Conservation (phyloP, 2,888 invertebrate species). For the Drosophila mercatorum region DNA sequence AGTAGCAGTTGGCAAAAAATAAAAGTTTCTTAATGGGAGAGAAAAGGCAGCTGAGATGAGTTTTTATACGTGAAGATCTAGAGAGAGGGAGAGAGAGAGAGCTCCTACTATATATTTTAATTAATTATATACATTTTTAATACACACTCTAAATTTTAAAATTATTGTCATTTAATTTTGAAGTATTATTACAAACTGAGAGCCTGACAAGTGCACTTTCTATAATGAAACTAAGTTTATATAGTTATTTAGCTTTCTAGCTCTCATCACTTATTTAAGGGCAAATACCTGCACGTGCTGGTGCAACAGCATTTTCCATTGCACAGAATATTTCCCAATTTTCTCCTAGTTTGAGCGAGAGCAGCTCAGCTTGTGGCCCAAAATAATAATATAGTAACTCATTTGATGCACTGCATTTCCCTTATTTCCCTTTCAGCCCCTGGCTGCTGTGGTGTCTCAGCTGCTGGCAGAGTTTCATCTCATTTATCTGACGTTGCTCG, state of each 20-base stretch:
- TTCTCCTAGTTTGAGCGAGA: background rate
- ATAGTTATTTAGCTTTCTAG: background rate
- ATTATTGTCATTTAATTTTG: background rate
- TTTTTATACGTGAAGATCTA: background rate
- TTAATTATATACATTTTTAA: too few species aligned
- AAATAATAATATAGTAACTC: slow-evolving; percentile 32
- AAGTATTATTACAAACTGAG: background rate
- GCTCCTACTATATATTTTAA: too few species aligned
- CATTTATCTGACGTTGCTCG: slow-evolving; percentile 26
- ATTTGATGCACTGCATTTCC: slow-evolving; percentile 10
- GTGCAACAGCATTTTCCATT: background rate
- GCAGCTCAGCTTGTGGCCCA: slow-evolving; percentile 1
- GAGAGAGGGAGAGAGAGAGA: too few species aligned
- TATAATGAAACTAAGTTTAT: background rate
- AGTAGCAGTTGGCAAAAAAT: background rate
- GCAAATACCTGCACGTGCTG: background rate
- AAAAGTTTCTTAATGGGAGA: background rate
- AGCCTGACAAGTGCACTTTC: background rate
- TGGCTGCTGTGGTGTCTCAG: slow-evolving; percentile 19
- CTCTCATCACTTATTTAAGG: background rate
- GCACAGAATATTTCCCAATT: background rate
- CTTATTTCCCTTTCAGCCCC: too few species aligned
- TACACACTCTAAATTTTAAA: too few species aligned
- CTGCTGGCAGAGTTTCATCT: slow-evolving; percentile 33
- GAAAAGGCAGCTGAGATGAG: background rate